A percentile compares a stretch with the other conserved stretches of the same genome.
These are phyloP conservation scores for Teinopalpus imperialis DNA, from an alignment of 2,888 invertebrate genomes.

Conservation along the genomic window DNA sequence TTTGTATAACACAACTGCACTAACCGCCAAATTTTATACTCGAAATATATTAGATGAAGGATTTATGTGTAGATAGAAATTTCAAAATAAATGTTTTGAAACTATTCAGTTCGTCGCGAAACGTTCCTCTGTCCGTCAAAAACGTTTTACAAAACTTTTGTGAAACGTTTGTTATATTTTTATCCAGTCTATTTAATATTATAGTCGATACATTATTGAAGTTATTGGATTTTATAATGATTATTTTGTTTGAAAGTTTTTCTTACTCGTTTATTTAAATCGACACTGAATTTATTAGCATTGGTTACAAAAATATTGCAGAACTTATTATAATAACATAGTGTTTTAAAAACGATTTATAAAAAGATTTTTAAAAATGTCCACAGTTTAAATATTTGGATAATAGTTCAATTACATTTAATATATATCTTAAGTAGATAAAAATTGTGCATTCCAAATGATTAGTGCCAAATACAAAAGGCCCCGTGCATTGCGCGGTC, in stretches of 20 bases:
- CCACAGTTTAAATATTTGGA: constrained; percentile 25
- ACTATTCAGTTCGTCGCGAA: no score
- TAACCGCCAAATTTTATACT: constrained; percentile 3
- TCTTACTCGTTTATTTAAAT: constrained; percentile 15
- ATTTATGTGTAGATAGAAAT: no score
- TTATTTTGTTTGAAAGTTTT: constrained; percentile 6
- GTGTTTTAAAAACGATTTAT: constrained; percentile 13
- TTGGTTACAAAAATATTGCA: constrained; percentile 16
- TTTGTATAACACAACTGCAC: background rate
- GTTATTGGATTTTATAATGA: constrained; percentile 8
- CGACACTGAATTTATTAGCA: constrained; percentile 20
- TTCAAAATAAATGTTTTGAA: no score
- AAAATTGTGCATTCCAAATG: constrained; percentile 73
- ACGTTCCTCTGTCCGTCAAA: no score
- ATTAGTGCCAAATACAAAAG: constrained; percentile 75
- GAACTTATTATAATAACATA: constrained; percentile 6
- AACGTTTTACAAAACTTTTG: background rate
- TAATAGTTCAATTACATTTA: constrained; percentile 49
- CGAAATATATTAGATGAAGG: background rate
- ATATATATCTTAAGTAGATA: constrained; percentile 59
- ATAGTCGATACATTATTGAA: constrained; percentile 4
- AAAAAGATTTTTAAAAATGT: constrained; percentile 17
- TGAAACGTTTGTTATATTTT: constrained; percentile 3
- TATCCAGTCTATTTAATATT: constrained; percentile 7
- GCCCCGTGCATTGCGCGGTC: constrained; percentile 50